Evolutionary conservation across 1,140 invertebrate species (phyloP).

Genomic region (Temnothorax longispinosus): DNA sequence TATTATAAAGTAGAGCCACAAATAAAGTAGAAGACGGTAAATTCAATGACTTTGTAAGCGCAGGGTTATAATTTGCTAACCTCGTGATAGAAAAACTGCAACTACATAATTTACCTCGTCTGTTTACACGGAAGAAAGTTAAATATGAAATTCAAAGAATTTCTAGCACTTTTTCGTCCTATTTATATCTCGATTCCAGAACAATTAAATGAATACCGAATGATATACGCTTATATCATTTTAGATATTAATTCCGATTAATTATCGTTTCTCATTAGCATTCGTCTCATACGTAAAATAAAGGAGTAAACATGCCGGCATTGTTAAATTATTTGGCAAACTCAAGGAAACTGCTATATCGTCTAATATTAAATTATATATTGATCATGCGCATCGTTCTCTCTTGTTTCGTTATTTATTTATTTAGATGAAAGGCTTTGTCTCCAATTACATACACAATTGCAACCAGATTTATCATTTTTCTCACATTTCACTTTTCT

Average conservation of each 20-base stretch:
- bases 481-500: background rate
- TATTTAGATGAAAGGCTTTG: conserved; percentile 41
- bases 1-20: background rate
- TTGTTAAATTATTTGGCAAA: conserved; percentile 34
- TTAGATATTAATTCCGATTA: background rate
- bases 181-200: conserved; percentile 4
- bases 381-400: conserved; percentile 30
- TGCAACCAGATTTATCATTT: background rate
- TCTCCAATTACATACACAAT: conserved; percentile 26
- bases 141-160: conserved; percentile 1
- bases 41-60: conserved; percentile 19
- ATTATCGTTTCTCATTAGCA: conserved; percentile 12
- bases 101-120: background rate
- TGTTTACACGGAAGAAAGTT: background rate
- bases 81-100: background rate
- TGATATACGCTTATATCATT: conserved; percentile 12
- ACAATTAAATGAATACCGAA: background rate
- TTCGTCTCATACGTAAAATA: background rate
- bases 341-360: conserved; percentile 12
- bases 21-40: conserved; percentile 24
- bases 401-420: conserved; percentile 41
- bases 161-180: background rate
- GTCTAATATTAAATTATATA: conserved; percentile 28
- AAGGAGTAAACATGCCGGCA: background rate
- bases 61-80: conserved; percentile 2